phyloP scores from a whole-genome alignment of 1,140 invertebrate genomes.

The Lepidurus arcticus region DNA sequence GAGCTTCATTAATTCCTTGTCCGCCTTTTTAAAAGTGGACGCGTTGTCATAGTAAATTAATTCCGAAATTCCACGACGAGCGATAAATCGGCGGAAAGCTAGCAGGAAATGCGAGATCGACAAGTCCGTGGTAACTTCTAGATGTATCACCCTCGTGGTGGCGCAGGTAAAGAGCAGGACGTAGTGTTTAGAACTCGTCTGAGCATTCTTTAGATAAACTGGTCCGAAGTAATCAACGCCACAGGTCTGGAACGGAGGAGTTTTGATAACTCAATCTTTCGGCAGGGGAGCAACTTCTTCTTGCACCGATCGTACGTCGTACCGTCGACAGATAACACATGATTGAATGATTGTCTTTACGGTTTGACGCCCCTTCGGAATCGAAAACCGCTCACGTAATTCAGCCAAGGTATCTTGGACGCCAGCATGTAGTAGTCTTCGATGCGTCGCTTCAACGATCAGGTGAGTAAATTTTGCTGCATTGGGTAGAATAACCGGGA shows the following conservation, averaged over 20 bases:
- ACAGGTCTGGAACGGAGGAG: too few species aligned
- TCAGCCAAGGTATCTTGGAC: slow-evolving; percentile 21
- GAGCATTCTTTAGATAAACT: slow-evolving; percentile 13
- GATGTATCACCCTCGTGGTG: slow-evolving; percentile 37
- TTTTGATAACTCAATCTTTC: too few species aligned
- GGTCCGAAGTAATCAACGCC: slow-evolving; percentile 33
- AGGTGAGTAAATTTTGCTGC: slow-evolving; percentile 23
- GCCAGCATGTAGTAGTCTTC: slow-evolving; percentile 29
- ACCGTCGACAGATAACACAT: too few species aligned
- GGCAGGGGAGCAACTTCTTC: too few species aligned
- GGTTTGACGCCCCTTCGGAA: too few species aligned
- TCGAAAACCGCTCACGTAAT: not conserved
- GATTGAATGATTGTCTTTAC: too few species aligned
- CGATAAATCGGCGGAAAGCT: slow-evolving; percentile 40
- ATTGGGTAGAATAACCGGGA: slow-evolving; percentile 30
- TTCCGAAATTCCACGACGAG: slow-evolving; percentile 39
- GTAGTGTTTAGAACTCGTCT: not conserved
- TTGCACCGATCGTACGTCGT: too few species aligned
- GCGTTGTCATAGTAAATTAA: slow-evolving; percentile 42
- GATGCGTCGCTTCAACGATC: slow-evolving; percentile 26
- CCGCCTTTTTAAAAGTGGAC: slow-evolving; percentile 39
- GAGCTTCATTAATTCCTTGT: not conserved
- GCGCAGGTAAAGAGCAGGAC: slow-evolving; percentile 26
- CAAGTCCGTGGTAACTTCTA: slow-evolving; percentile 37
- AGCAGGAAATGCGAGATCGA: slow-evolving; percentile 35